phyloP scores from a whole-genome alignment of 2,797 vertebrate genomes.

The Pristis pectinata region DNA sequence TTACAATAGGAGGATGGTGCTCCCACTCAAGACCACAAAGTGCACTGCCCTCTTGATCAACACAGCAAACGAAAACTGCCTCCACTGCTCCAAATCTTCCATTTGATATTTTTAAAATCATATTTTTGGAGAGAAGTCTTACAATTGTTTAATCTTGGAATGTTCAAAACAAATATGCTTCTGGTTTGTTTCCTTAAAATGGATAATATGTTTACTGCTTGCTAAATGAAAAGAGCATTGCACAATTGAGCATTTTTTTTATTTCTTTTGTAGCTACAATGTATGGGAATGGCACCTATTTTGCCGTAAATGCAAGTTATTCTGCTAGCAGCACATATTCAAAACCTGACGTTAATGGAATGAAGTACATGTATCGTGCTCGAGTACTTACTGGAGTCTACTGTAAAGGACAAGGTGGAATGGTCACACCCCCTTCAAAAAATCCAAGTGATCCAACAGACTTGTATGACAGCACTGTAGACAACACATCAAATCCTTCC shows the following conservation, averaged over 20 bases:
- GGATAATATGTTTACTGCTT: background rate
- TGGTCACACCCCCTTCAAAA: conserved; percentile 63
- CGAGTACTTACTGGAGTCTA: conserved; percentile 71
- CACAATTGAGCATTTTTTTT: background rate
- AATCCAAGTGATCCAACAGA: conserved; percentile 38
- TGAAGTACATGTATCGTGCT: conserved; percentile 73
- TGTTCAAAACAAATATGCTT: background rate
- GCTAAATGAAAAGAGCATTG: background rate
- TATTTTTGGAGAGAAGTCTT: background rate
- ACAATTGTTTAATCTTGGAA: background rate
- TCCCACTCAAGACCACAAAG: too few species aligned
- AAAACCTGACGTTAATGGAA: conserved; percentile 50
- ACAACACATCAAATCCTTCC: conserved; percentile 43
- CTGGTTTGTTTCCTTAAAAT: background rate
- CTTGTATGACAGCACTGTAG: conserved; percentile 68
- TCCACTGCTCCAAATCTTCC: background rate
- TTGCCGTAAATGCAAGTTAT: conserved; percentile 68
- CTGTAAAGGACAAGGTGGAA: conserved; percentile 41
- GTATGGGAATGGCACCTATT: conserved; percentile 76
- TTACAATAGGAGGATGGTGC: background rate
- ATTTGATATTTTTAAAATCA: background rate
- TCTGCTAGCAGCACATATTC: conserved; percentile 63
- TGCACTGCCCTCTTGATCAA: too few species aligned
- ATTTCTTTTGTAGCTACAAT: conserved; percentile 53
- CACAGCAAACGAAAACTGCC: background rate